These are phyloP conservation scores for Caenorhabditis angaria DNA, from an alignment of 2,888 invertebrate genomes.

Conservation along the genomic window DNA sequence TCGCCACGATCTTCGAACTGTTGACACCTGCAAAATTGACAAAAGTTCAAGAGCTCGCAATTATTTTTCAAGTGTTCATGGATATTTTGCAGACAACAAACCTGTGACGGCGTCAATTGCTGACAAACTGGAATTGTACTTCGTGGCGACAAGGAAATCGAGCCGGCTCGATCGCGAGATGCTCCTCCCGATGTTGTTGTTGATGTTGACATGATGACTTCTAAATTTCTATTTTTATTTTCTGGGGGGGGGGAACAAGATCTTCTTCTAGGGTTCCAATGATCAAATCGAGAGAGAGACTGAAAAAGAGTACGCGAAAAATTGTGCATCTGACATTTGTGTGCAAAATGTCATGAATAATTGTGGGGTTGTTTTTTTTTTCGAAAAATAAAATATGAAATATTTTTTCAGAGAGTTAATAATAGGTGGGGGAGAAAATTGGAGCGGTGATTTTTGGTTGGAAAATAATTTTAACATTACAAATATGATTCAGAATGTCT, in stretches of 20 bases:
- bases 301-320: not conserved
- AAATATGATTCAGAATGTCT: too few relatives aligned
- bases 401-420: too few relatives aligned
- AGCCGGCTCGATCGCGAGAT: conserved; percentile 46
- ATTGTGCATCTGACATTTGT: not conserved
- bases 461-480: too few relatives aligned
- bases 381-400: not conserved
- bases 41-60: not conserved
- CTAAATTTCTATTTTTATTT: too few relatives aligned
- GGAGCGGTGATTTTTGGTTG: too few relatives aligned
- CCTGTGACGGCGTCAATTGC: conserved; percentile 56
- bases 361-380: too few relatives aligned
- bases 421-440: too few relatives aligned
- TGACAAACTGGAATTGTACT: conserved; percentile 52
- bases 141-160: conserved; percentile 42
- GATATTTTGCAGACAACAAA: conserved; percentile 10
- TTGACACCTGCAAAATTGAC: conserved; percentile 34
- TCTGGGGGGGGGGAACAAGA: too few relatives aligned
- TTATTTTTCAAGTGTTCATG: not conserved
- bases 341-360: not conserved
- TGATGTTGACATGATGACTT: too few relatives aligned
- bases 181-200: too few relatives aligned
- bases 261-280: too few relatives aligned
- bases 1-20: conserved; percentile 65
- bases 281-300: not conserved